Evolutionary conservation across 2,113 vertebrate genomes (phyloP), one percentile per base, ranked within the genome.

Genomic region (Kryptolebias marmoratus): DNA sequence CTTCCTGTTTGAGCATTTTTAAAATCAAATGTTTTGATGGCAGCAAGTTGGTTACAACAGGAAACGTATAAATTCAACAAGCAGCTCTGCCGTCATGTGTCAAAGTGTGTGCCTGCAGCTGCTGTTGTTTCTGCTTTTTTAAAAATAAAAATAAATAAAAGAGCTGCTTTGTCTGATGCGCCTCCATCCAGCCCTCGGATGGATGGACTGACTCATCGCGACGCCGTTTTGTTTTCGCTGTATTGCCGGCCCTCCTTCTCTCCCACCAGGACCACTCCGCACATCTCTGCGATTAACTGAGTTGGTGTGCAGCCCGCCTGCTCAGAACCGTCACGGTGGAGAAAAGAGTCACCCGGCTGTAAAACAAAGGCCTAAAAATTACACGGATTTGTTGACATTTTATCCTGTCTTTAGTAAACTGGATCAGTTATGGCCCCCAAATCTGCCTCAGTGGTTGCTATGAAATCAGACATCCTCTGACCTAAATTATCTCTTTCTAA

Each of bases 221-320:
- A 71, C 68, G 60, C 68, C 28, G 81, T 77, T 68, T 49, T 75
- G 56, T 77, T 65, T 74, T 73, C 48, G 36, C 68, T 73, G 39
- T 80, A 68, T 68, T 82, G 63, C 52, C 68, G 68, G 15, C 22
- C 27, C 27, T n/a, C 18, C 2, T 39, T 5, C 54, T n/a, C n/a
- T 48, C 45, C 11, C 22, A 28, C 16, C 39, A 18, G 36, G 70
- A 64, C 50, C 49, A 59, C 68, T 62, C 61, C 44, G 15, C 54
- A 56, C 72, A 56, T 44, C 61, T 65, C 74, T 74, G 1, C 79
- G 80, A 87, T 73, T 68, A 89, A 68, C n/a, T 27, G 71, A 55
- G 59, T 12, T 53, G 67, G 44, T 6, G 15, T 61, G 22, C 42
- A 42, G 42, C 64, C 69, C 64, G 44, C 67, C 54, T 49, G 49